Base-by-base conservation (phyloP, 2,888 invertebrate genomes). In the Shargacucullia verbasci region DNA sequence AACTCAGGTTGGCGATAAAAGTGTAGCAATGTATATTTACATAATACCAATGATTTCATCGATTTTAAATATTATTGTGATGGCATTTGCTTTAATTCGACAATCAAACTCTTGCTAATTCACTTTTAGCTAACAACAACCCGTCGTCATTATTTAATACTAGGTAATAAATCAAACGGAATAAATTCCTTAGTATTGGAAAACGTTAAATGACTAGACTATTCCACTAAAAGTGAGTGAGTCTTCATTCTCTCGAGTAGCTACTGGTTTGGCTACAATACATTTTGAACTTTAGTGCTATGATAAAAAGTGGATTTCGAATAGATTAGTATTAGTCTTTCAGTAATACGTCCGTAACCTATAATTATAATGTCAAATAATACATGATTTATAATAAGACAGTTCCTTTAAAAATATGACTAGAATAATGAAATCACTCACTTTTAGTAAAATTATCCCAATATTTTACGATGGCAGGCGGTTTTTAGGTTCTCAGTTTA, bases 91-190 rank as follows among this genome's bases (percentile, higher is more conserved):
- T n/a, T 40, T n/a, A 12, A 11, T 20, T 20, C 20, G 20, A 20
- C 20, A 20, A n/a, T 20, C 2, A 4, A 20, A 20, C 20, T 20
- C 20, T 20, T 20, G 4, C 20, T 20, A 20, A 20, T 20, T 34
- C 40, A 48, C 15, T 13, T 15, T 38, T 15, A 61, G 46, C 35
- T 40, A 50, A 63, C 47, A 50, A 63, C 47, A 29, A 47, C 49
- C 55, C 10, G 13, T 27, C 5, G 7, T 45, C 8, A 13, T 33
- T 48, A 33, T 6, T 31, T 6, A n/a, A 29, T 14, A 45, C 38
- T 54, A 54, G 54, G 62, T 60, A 60, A 58, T 14, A 53, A 29
- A 25, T 37, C 34, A 38, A 45, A 35, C 39, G 15, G 13, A 60
- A 47, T 53, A 29, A 15, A 45, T 27, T 10, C 43, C 43, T 12